A percentile compares a stretch with the other conserved stretches of the same genome.
phyloP scores from a whole-genome alignment of 2,113 vertebrate genomes.

The Sceloporus undulatus region DNA sequence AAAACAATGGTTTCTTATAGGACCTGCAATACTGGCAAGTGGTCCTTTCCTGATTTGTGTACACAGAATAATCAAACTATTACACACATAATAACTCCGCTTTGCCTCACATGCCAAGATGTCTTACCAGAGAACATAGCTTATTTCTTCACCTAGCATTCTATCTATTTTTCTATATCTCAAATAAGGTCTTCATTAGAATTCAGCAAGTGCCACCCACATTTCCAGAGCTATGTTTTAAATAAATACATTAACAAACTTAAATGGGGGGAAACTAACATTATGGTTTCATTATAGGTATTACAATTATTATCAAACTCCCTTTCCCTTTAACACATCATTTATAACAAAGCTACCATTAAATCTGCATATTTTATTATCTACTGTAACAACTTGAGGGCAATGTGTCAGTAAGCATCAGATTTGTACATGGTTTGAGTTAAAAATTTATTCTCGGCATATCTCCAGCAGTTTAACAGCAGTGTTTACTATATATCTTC shows the following conservation, averaged over 20 bases:
- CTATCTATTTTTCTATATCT: background rate
- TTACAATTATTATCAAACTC: conserved; percentile 57
- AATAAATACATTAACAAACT: conserved; percentile 65
- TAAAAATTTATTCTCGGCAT: conserved; percentile 70
- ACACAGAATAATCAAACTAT: conserved; percentile 11
- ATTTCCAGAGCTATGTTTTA: conserved; percentile 50
- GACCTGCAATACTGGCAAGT: background rate
- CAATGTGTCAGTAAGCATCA: conserved; percentile 71
- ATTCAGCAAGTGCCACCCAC: conserved; percentile 43
- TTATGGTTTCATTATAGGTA: conserved; percentile 58
- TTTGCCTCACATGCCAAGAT: background rate
- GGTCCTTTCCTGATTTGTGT: background rate
- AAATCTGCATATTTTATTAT: conserved; percentile 70
- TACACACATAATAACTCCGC: conserved; percentile 9
- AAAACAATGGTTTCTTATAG: background rate
- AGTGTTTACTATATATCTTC: conserved; percentile 56
- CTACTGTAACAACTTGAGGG: conserved; percentile 57
- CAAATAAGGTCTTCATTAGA: conserved; percentile 58
- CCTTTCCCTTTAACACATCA: conserved; percentile 38
- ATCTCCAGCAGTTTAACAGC: conserved; percentile 63
- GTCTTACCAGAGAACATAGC: background rate
- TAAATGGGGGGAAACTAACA: conserved; percentile 53
- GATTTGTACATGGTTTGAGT: conserved; percentile 70
- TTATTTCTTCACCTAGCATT: conserved; percentile 14
- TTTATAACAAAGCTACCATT: conserved; percentile 56